Conservation (phyloP, 2,888 invertebrate genomes). For the Agonum fuliginosum region DNA sequence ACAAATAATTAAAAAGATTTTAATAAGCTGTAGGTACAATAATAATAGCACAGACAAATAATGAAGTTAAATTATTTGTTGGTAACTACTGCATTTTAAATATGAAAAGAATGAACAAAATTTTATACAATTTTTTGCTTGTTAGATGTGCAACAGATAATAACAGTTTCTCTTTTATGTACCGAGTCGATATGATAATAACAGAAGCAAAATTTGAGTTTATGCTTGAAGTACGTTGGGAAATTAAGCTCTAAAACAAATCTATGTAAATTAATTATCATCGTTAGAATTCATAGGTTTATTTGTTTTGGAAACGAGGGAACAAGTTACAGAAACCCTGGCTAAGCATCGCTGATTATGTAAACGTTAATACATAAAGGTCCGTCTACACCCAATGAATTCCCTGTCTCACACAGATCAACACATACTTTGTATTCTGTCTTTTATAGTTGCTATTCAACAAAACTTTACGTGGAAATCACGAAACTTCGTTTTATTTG, state of each 20-base stretch:
- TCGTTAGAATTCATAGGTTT: slow-evolving; percentile 33
- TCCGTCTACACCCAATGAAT: not conserved
- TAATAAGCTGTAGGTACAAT: too few relatives aligned
- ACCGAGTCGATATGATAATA: not conserved
- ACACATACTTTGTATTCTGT: slow-evolving; percentile 39
- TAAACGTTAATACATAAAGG: slow-evolving; percentile 4
- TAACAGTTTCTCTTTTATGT: too few relatives aligned
- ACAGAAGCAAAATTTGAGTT: not conserved
- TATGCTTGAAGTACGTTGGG: not conserved
- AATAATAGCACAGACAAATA: too few relatives aligned
- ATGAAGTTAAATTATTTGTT: too few relatives aligned
- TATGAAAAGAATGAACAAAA: too few relatives aligned
- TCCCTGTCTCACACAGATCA: slow-evolving; percentile 5
- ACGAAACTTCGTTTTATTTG: slow-evolving; percentile 40
- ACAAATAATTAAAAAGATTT: too few relatives aligned
- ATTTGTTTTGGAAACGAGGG: slow-evolving; percentile 14
- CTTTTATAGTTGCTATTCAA: slow-evolving; percentile 25
- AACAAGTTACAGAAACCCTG: slow-evolving; percentile 1
- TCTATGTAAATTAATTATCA: slow-evolving; percentile 26
- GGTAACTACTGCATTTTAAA: too few relatives aligned
- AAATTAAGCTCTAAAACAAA: slow-evolving; percentile 15
- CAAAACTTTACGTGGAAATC: slow-evolving; percentile 40
- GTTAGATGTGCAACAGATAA: too few relatives aligned
- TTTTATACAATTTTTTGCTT: too few relatives aligned
- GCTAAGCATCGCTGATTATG: slow-evolving; percentile 24